phyloP scores from a whole-genome alignment of 2,113 vertebrate genomes.

The Mormyrus lacerda region DNA sequence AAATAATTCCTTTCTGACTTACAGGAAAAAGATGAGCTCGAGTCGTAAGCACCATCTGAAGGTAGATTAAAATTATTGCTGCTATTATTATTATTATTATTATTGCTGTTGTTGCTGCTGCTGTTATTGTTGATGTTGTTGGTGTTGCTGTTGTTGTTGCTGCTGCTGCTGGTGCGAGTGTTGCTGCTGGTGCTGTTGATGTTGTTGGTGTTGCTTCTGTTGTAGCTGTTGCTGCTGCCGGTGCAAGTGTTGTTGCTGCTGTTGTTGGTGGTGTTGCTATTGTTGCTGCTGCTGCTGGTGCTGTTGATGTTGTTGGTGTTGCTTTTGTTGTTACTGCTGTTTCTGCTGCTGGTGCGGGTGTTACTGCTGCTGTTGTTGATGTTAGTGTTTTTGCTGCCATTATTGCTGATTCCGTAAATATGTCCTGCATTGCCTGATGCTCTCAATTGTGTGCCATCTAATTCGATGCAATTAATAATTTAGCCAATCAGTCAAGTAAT shows the following conservation, averaged over 20 bases:
- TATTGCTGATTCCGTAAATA: neutral
- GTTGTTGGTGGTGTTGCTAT: too few species aligned
- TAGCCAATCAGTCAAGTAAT: neutral
- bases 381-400: neutral
- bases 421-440: neutral
- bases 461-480: neutral
- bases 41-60: constrained; percentile 76
- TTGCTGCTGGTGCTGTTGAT: too few species aligned
- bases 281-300: too few species aligned
- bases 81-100: neutral
- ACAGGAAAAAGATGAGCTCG: constrained; percentile 72
- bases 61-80: constrained; percentile 51
- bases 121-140: neutral
- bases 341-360: too few species aligned
- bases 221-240: too few species aligned
- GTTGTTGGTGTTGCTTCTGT: too few species aligned
- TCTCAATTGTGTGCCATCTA: neutral
- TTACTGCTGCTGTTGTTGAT: neutral
- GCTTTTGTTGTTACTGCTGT: too few species aligned
- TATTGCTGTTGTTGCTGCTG: neutral
- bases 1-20: neutral
- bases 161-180: too few species aligned
- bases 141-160: neutral
- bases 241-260: too few species aligned
- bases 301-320: neutral